phyloP scores from a whole-genome alignment of 1,140 invertebrate species.

The Microplitis demolitor region DNA sequence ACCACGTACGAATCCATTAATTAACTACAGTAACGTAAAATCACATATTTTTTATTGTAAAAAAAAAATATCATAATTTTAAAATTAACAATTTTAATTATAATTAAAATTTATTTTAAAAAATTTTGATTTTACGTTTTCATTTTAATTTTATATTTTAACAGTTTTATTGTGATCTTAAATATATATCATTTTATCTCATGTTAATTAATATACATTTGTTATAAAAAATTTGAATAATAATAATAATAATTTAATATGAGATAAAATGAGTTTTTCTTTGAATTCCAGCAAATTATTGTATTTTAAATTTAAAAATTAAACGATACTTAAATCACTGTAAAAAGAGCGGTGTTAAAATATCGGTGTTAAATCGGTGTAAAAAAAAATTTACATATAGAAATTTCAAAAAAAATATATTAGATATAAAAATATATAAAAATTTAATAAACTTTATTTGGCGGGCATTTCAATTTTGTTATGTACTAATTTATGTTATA shows the following conservation, averaged over 20 bases:
- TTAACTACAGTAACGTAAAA: not conserved
- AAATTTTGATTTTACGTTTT: not conserved
- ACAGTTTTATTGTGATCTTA: not conserved
- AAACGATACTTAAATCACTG: too few species aligned
- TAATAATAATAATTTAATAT: constrained; percentile 1
- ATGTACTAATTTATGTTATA: too few species aligned
- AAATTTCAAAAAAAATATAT: too few species aligned
- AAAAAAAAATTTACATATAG: too few species aligned
- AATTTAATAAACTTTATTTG: too few species aligned
- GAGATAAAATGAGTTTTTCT: not conserved
- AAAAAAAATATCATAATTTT: not conserved
- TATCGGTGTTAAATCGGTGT: too few species aligned
- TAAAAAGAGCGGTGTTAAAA: too few species aligned
- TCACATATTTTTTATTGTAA: constrained; percentile 5
- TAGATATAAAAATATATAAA: too few species aligned
- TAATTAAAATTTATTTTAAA: not conserved
- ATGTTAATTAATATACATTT: not conserved
- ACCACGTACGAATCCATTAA: constrained; percentile 2
- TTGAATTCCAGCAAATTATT: not conserved
- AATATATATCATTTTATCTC: not conserved
- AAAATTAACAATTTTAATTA: not conserved
- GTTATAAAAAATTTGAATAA: not conserved
- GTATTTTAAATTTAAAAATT: too few species aligned
- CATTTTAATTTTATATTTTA: not conserved
- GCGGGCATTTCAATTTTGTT: too few species aligned